Evolutionary conservation across 2,797 vertebrate species (phyloP).

Genomic region (Pseudochirops corinnae): DNA sequence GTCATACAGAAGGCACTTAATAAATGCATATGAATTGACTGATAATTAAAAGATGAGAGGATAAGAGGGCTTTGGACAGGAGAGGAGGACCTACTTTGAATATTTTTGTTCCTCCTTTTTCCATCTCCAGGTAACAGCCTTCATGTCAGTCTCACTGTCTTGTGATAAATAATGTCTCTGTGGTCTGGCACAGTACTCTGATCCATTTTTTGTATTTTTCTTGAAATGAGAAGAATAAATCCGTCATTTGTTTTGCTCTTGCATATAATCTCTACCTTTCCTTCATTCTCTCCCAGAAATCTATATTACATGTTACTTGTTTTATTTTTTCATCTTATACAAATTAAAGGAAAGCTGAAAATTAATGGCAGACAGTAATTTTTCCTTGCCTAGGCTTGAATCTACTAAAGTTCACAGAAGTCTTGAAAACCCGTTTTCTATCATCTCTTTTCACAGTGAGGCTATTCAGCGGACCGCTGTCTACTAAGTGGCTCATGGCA

Average conservation of each 20-base stretch:
- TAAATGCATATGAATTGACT: not conserved
- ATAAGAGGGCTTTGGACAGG: not conserved
- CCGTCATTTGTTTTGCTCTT: not conserved
- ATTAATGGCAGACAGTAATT: not conserved
- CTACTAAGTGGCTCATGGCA: conserved; percentile 7
- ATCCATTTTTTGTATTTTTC: not conserved
- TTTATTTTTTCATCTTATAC: not conserved
- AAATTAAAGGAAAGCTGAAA: not conserved
- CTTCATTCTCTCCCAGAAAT: not conserved
- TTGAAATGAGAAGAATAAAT: not conserved
- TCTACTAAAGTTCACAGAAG: conserved; percentile 18
- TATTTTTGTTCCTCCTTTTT: conserved; percentile 11
- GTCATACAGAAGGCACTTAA: not conserved
- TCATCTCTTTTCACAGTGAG: not conserved
- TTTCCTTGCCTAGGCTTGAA: not conserved
- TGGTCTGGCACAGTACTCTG: not conserved
- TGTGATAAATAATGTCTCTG: conserved; percentile 21
- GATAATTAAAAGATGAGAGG: conserved; percentile 36
- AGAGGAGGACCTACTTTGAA: not conserved
- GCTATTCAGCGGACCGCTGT: not conserved
- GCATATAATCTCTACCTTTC: not conserved
- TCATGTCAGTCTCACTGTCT: conserved; percentile 1
- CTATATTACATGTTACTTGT: not conserved
- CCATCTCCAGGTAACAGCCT: not conserved
- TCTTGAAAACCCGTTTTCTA: not conserved